These are phyloP conservation scores for Elephantulus edwardii DNA, from an alignment of 2,113 vertebrate genomes.

Conservation along the genomic window DNA sequence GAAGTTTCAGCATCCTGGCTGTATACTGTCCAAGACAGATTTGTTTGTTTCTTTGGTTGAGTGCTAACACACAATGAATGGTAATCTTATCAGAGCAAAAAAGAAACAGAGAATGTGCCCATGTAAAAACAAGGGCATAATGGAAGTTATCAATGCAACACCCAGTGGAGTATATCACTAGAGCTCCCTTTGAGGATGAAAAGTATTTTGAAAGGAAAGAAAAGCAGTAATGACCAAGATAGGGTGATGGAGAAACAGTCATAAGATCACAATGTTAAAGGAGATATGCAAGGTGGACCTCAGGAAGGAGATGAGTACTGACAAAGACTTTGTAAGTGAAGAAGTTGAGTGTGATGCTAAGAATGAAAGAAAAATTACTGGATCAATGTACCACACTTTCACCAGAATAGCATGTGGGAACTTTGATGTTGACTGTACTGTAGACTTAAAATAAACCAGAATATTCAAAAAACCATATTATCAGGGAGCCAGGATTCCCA, in stretches of 20 bases:
- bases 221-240: not conserved
- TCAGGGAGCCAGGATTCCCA: not conserved
- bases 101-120: not conserved
- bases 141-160: not conserved
- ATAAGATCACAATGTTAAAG: too few relatives aligned
- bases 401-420: not conserved
- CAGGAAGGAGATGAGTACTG: not conserved
- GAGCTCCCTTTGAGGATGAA: too few relatives aligned
- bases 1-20: too few relatives aligned
- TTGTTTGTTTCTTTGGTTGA: too few relatives aligned
- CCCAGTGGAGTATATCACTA: not conserved
- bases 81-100: not conserved
- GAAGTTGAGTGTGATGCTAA: not conserved
- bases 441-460: not conserved
- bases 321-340: not conserved
- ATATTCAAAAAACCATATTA: not conserved
- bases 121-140: not conserved
- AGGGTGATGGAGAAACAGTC: too few relatives aligned
- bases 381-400: not conserved
- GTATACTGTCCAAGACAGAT: too few relatives aligned
- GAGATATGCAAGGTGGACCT: not conserved
- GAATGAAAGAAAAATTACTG: not conserved
- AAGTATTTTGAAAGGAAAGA: not conserved
- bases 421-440: not conserved
- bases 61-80: too few relatives aligned